phyloP scores from a whole-genome alignment of 1,140 invertebrate species.

The Papilio machaon region DNA sequence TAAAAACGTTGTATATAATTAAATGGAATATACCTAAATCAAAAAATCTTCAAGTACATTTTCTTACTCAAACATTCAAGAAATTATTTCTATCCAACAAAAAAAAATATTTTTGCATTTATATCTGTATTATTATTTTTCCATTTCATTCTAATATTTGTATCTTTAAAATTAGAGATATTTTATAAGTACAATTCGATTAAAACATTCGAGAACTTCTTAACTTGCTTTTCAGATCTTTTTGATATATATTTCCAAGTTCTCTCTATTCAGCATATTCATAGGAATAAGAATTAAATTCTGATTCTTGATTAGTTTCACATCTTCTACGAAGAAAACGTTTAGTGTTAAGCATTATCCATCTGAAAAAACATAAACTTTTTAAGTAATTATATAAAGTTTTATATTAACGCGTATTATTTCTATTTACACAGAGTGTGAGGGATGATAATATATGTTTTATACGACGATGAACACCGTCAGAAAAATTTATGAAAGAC shows the following conservation, averaged over 20 bases:
- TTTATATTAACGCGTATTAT: neutral
- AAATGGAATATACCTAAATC: neutral
- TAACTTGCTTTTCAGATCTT: neutral
- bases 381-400: neutral
- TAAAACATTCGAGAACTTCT: no score
- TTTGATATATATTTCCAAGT: neutral
- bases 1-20: neutral
- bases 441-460: no score
- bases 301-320: constrained; percentile 11
- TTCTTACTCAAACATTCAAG: neutral
- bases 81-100: no score
- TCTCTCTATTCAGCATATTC: constrained; percentile 12
- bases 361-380: constrained; percentile 46
- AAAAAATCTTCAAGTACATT: neutral
- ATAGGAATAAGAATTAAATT: constrained; percentile 35
- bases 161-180: no score
- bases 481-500: no score
- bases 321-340: constrained; percentile 53
- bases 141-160: no score
- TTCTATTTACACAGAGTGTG: no score
- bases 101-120: no score
- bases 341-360: constrained; percentile 60
- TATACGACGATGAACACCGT: no score
- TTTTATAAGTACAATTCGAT: no score
- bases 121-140: no score